A percentile compares a stretch with the other conserved stretches of the same genome.
Evolutionary conservation across 23 tunicate genomes (phyloP).

Genomic region (Styela clava): DNA sequence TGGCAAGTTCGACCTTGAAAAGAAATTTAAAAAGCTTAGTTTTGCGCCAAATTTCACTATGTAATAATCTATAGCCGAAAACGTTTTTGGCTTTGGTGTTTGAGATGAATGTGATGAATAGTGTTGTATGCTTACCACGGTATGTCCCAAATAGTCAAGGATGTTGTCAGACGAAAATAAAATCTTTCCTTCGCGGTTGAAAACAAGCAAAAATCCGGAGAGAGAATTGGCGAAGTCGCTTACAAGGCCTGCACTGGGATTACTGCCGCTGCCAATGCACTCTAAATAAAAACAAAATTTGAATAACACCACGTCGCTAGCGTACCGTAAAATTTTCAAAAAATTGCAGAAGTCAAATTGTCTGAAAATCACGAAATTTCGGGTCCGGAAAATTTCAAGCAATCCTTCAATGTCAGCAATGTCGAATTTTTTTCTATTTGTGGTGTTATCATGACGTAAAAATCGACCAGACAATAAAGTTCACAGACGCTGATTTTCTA

Average conservation of each 20-base stretch:
- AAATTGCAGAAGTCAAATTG: too few species aligned
- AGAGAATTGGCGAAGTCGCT: conserved; percentile 83
- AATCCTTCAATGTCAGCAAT: too few species aligned
- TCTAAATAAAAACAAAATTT: conserved; percentile 27
- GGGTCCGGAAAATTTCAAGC: too few species aligned
- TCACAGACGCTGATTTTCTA: background rate
- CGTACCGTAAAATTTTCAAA: background rate
- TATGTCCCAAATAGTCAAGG: conserved; percentile 93
- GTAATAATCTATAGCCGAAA: background rate
- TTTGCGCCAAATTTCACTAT: background rate
- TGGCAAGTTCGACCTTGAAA: conserved; percentile 96
- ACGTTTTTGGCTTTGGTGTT: background rate
- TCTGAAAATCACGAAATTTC: too few species aligned
- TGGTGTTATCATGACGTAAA: background rate
- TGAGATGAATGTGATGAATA: background rate
- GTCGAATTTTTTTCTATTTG: too few species aligned
- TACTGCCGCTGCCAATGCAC: conserved; percentile 69
- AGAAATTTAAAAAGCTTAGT: background rate
- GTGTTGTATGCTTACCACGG: conserved; percentile 71
- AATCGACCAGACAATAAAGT: background rate
- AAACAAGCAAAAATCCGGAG: conserved; percentile 79
- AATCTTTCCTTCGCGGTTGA: conserved; percentile 91
- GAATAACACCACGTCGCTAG: background rate
- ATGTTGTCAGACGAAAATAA: conserved; percentile 88
- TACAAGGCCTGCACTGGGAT: conserved; percentile 60